Base-by-base conservation (phyloP, 2,113 vertebrate species). In the Colossoma macropomum region DNA sequence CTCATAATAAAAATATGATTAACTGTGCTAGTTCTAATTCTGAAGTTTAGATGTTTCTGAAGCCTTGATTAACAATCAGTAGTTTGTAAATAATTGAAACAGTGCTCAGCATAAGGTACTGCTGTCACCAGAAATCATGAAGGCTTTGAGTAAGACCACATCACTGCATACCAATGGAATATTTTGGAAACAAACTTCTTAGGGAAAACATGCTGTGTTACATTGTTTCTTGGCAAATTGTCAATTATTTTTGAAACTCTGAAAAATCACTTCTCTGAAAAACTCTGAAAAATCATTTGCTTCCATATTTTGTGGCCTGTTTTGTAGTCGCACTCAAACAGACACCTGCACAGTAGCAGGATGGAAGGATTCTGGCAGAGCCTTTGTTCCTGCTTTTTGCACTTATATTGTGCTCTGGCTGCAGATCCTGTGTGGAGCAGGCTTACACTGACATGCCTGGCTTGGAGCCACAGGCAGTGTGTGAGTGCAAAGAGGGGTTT, bases 371-470 rank as follows among this genome's bases (percentile, higher is more conserved):
- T 73, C 17, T 56, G 25, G 50, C 73, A 32, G 17, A 8, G 48
- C 25, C 28, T 65, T 63, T 63, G 34, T 82, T 73, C 17, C 12
- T 68, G 59, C 66, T 65, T 28, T 77, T 69, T 84, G 62, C 79
- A 45, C 54, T 71, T 73, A 11, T 48, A 32, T 56, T 28, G 30
- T 69, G 17, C 28, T 48, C 30, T 48, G 27, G 28, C 50, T 56
- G 60, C 75, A 45, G 23, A 7, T 32, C 38, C 32, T 68, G 77
- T 70, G 65, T 79, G 63, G 48, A 32, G 25, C 45, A 54, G 68
- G 68, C 15, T 48, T 48, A 25, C 34, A 32, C 38, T 52, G 69
- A 74, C 69, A 74, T 13, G 54, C 27, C 34, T 73, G 79, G 69
- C 70, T 32, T 17, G 30, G 56, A 28, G 50, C 69, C 79, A 63